Conservation (phyloP, 2,113 vertebrate genomes). For the Rhea pennata region DNA sequence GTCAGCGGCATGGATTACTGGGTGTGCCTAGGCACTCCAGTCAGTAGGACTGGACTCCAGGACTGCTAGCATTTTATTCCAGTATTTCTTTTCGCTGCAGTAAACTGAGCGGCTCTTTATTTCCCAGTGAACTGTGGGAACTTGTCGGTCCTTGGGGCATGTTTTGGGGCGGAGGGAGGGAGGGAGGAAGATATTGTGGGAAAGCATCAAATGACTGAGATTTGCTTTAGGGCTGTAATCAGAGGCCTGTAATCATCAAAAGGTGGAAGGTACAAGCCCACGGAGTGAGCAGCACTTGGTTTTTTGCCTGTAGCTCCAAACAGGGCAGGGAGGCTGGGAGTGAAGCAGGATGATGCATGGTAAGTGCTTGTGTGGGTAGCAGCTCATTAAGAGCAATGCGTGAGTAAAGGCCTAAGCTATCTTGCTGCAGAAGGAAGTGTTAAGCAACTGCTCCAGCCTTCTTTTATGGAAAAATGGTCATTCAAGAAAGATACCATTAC, state of each 20-base stretch:
- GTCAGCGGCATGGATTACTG: not conserved
- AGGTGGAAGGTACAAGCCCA: constrained; percentile 1
- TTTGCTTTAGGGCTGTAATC: constrained; percentile 47
- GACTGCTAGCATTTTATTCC: not conserved
- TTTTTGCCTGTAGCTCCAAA: constrained; percentile 3
- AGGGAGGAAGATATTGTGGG: constrained; percentile 21
- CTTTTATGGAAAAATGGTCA: not conserved
- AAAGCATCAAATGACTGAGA: constrained; percentile 21
- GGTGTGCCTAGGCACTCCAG: not conserved
- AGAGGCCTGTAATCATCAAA: constrained; percentile 40
- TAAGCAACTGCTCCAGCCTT: not conserved
- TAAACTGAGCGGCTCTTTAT: not conserved
- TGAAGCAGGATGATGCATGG: fast-evolving
- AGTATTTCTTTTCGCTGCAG: not conserved
- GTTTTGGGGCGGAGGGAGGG: not conserved
- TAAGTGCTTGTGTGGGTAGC: not conserved
- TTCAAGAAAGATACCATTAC: not conserved
- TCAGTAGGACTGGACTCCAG: not conserved
- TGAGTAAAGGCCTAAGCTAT: not conserved
- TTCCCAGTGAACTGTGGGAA: not conserved
- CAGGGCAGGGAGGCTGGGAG: not conserved
- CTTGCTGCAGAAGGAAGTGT: not conserved
- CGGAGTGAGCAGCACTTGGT: not conserved
- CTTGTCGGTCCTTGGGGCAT: not conserved
- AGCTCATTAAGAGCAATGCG: not conserved